A percentile compares a stretch with the other conserved stretches of the same genome.
These are phyloP conservation scores for Pterobdella sp. DNA, from an alignment of 2,888 invertebrate genomes.

Conservation along the genomic window DNA sequence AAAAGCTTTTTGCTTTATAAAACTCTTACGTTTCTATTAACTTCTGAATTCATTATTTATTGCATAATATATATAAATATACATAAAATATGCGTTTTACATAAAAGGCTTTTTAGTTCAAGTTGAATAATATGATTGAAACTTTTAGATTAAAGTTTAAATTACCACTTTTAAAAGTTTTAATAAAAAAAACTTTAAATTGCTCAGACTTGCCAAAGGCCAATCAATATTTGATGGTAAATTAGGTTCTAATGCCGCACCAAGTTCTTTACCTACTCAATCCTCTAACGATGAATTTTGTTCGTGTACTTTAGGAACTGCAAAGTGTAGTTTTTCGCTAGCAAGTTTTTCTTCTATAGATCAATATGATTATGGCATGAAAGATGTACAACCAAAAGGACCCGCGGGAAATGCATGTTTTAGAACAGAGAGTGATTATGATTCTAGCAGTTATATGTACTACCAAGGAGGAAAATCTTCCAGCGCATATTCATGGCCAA, in stretches of 20 bases:
- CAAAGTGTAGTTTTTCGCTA: neutral
- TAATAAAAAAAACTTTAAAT: neutral
- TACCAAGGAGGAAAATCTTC: neutral
- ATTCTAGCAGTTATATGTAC: conserved; percentile 1
- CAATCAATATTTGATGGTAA: conserved; percentile 23
- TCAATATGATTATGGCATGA: conserved; percentile 19
- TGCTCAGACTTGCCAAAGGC: conserved; percentile 9
- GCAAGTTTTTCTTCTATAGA: conserved; percentile 16
- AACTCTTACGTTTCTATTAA: no score
- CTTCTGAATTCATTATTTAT: no score
- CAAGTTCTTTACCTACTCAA: no score
- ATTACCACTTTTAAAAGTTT: neutral
- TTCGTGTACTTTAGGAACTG: conserved; percentile 11
- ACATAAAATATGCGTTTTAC: no score
- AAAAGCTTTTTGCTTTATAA: no score
- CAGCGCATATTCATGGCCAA: conserved; percentile 11
- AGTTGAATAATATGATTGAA: neutral
- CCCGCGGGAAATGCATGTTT: neutral
- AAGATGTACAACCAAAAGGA: conserved; percentile 5
- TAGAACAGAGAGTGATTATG: conserved; percentile 7
- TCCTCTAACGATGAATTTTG: conserved; percentile 13
- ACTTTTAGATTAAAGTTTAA: neutral
- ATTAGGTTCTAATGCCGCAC: no score
- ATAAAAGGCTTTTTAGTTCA: no score
- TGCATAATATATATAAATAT: no score